Evolutionary conservation across 2,113 vertebrate genomes (phyloP).

Genomic region (Mirza zaza): DNA sequence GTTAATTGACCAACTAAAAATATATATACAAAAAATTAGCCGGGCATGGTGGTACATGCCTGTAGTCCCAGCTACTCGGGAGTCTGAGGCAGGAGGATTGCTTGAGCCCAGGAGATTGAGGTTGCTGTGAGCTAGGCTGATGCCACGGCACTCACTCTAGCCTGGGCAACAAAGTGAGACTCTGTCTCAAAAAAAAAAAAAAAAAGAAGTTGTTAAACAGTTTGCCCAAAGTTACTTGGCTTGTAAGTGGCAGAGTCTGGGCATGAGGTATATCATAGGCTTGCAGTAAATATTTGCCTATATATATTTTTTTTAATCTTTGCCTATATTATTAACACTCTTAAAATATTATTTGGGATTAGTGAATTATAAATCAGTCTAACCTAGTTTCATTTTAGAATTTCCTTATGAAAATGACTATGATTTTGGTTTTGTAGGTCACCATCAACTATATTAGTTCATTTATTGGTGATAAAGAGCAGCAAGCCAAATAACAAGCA

Average conservation of each 20-base stretch:
- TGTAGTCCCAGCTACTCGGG: too few species aligned
- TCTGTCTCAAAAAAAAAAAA: too few species aligned
- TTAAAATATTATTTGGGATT: background rate
- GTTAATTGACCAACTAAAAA: too few species aligned
- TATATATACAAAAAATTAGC: too few species aligned
- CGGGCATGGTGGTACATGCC: too few species aligned
- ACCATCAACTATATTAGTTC: background rate
- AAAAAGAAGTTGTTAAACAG: background rate
- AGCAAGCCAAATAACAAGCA: background rate
- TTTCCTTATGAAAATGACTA: slow-evolving; percentile 43
- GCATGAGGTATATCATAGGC: background rate
- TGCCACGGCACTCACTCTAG: too few species aligned
- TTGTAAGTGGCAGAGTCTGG: background rate
- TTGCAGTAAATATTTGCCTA: background rate
- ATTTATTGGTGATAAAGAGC: slow-evolving; percentile 37
- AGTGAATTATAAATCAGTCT: slow-evolving; percentile 10
- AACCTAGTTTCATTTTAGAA: slow-evolving; percentile 1
- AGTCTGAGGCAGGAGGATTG: too few species aligned
- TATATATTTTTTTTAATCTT: background rate
- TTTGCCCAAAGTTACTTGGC: slow-evolving; percentile 12
- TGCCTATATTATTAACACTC: background rate
- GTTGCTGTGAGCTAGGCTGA: too few species aligned
- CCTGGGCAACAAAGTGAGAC: too few species aligned
- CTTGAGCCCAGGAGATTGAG: too few species aligned
- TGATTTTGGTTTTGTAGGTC: slow-evolving; percentile 33